Conservation (phyloP, 2,113 vertebrate species). For the Cisticola juncidis region DNA sequence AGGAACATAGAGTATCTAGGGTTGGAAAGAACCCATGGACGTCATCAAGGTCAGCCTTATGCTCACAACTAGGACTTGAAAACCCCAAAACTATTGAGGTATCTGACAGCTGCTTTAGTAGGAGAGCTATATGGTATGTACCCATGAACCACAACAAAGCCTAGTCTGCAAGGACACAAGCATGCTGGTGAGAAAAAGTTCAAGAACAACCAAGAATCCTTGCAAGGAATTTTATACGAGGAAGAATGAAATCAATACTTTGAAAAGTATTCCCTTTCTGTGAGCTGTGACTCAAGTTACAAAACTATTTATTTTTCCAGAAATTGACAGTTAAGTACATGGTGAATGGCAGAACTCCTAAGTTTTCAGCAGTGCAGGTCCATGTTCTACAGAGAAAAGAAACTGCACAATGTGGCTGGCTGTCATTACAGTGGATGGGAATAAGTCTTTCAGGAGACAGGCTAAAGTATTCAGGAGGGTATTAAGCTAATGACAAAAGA, state of each 20-base stretch:
- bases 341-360: neutral
- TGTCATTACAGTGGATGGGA: slow-evolving; percentile 46
- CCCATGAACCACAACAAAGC: neutral
- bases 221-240: neutral
- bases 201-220: neutral
- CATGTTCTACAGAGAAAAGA: neutral
- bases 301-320: neutral
- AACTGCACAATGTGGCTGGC: neutral
- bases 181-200: neutral
- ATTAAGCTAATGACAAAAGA: slow-evolving; percentile 70
- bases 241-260: neutral
- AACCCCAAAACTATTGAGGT: neutral
- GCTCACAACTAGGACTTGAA: neutral
- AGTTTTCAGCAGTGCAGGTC: neutral
- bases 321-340: neutral
- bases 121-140: neutral
- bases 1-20: neutral
- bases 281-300: neutral
- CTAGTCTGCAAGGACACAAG: neutral
- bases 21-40: neutral
- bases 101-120: neutral
- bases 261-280: neutral
- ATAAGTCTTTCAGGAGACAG: slow-evolving; percentile 62
- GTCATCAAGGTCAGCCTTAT: neutral
- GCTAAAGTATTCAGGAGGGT: slow-evolving; percentile 67